Conservation (phyloP, 1,140 invertebrate species). For the Drosophila gunungcola region DNA sequence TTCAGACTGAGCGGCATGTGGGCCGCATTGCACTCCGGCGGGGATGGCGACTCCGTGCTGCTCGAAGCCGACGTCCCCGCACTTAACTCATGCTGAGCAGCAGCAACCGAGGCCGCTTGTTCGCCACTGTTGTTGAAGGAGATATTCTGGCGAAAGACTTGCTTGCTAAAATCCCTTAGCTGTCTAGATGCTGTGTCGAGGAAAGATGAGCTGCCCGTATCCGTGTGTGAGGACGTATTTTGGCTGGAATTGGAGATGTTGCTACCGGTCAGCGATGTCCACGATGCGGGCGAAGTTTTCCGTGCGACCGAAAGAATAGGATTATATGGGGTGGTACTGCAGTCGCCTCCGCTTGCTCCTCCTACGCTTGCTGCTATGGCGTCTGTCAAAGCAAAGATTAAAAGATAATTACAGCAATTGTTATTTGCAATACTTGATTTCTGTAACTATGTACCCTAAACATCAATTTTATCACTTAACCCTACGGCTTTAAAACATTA, state of each 20-base stretch:
- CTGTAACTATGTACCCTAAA: too few species aligned
- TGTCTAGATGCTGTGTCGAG: constrained; percentile 78
- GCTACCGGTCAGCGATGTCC: constrained; percentile 35
- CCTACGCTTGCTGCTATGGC: constrained; percentile 15
- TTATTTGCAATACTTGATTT: not conserved
- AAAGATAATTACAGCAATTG: not conserved
- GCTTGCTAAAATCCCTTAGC: constrained; percentile 74
- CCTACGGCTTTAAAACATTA: too few species aligned
- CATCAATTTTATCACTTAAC: too few species aligned
- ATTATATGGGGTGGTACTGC: constrained; percentile 3
- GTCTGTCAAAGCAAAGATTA: constrained; percentile 14
- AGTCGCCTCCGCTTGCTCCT: constrained; percentile 27
- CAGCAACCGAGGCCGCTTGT: constrained; percentile 1
- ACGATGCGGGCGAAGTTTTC: constrained; percentile 45
- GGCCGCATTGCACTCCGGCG: constrained; percentile 50
- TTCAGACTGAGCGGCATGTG: constrained; percentile 75
- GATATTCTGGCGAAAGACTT: constrained; percentile 81
- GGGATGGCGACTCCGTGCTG: constrained; percentile 45
- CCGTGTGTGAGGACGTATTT: constrained; percentile 5
- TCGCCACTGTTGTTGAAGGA: constrained; percentile 72
- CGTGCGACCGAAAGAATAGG: constrained; percentile 29
- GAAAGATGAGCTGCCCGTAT: constrained; percentile 56
- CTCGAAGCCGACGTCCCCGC: constrained; percentile 36
- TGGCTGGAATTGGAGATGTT: constrained; percentile 42
- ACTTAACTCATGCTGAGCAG: constrained; percentile 23